Percentiles rank a stretch among this genome's conserved stretches.
Conservation (phyloP, 2,888 invertebrate genomes). For the Temnothorax unifasciatus region DNA sequence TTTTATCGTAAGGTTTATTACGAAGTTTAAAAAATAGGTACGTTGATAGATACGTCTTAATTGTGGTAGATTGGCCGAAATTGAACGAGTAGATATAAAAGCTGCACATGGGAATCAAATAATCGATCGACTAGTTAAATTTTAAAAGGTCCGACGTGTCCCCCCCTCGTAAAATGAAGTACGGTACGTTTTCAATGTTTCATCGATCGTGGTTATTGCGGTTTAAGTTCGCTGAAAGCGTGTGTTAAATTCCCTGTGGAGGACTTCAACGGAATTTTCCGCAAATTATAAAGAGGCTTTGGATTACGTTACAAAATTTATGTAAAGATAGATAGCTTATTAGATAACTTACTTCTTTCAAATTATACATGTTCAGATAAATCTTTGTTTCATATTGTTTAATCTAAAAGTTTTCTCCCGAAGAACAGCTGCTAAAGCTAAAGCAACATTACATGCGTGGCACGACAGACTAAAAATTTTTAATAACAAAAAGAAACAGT, state of each 20-base stretch:
- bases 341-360: background rate
- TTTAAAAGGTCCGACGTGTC: conserved; percentile 13
- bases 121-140: conserved; percentile 30
- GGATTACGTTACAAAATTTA: background rate
- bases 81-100: conserved; percentile 39
- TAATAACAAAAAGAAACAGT: background rate
- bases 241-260: conserved; percentile 27
- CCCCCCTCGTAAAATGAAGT: conserved; percentile 36
- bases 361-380: background rate
- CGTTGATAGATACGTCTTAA: background rate
- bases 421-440: background rate
- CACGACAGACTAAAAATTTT: background rate
- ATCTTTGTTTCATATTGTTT: background rate
- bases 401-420: background rate
- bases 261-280: conserved; percentile 19
- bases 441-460: background rate
- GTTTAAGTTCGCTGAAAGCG: conserved; percentile 26
- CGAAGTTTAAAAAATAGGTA: background rate
- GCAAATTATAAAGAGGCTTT: background rate
- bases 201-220: conserved; percentile 45
- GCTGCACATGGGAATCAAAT: conserved; percentile 26
- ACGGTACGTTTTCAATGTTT: conserved; percentile 44
- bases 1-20: conserved; percentile 7
- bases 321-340: background rate
- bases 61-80: conserved; percentile 21